Conservation (phyloP, 2,797 vertebrate genomes). For the Phataginus tetradactyla region DNA sequence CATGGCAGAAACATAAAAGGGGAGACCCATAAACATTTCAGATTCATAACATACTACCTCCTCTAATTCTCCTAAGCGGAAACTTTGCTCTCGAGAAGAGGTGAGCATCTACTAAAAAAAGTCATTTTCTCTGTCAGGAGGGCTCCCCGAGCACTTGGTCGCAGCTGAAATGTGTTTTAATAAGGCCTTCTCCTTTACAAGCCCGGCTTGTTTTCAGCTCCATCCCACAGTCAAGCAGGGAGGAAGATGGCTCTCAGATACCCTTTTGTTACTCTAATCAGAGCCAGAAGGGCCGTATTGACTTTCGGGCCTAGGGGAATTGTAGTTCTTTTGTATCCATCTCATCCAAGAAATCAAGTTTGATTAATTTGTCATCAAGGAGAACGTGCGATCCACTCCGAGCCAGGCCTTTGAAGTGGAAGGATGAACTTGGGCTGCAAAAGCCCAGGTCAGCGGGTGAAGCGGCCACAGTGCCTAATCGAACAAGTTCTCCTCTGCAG, state of each 20-base stretch:
- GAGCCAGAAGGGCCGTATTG: constrained; percentile 74
- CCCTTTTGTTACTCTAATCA: constrained; percentile 79
- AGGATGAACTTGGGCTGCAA: neutral
- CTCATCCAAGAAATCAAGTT: constrained; percentile 77
- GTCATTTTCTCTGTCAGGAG: constrained; percentile 71
- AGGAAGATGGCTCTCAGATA: constrained; percentile 69
- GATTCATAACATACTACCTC: constrained; percentile 73
- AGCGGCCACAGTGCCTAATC: neutral
- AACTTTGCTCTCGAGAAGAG: constrained; percentile 48
- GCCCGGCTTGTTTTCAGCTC: constrained; percentile 62
- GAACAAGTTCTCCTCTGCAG: neutral
- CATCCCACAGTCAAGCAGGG: constrained; percentile 45
- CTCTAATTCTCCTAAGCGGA: constrained; percentile 65
- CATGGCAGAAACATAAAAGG: constrained; percentile 78
- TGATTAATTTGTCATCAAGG: constrained; percentile 83
- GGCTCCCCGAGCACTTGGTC: constrained; percentile 57
- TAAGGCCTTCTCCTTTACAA: constrained; percentile 65
- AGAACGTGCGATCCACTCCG: constrained; percentile 72
- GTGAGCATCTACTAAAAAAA: constrained; percentile 70
- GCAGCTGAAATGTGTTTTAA: constrained; percentile 80
- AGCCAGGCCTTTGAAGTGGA: constrained; percentile 71
- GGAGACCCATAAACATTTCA: constrained; percentile 77
- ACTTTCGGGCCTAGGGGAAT: constrained; percentile 71
- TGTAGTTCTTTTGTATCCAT: constrained; percentile 77
- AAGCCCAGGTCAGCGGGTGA: constrained; percentile 29